These are phyloP conservation scores for Nymphicus hollandicus DNA, from an alignment of 2,113 vertebrate genomes.

Conservation along the genomic window DNA sequence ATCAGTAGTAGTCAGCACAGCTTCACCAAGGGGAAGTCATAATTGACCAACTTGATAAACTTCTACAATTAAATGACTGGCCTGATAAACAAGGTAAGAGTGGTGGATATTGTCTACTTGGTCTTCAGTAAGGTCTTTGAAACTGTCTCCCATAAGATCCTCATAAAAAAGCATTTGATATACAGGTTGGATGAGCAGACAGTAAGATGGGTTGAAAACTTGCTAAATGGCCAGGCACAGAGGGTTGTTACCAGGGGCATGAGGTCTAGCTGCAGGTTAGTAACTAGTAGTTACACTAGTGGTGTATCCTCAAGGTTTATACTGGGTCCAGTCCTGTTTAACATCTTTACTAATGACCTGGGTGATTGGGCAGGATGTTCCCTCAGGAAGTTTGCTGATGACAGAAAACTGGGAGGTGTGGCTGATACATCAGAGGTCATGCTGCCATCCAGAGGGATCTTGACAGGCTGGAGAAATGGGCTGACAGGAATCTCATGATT, in stretches of 20 bases:
- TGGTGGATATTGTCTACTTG: neutral
- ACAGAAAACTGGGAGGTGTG: neutral
- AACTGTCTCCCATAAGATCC: neutral
- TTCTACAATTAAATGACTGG: neutral
- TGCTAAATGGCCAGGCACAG: neutral
- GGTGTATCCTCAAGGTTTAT: neutral
- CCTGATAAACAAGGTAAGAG: neutral
- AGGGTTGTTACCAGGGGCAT: neutral
- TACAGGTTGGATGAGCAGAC: neutral
- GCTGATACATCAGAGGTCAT: neutral
- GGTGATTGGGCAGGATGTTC: neutral
- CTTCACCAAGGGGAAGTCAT: neutral
- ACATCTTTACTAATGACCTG: neutral
- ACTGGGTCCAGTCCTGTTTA: neutral
- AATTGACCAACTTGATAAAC: neutral
- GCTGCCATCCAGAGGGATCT: neutral
- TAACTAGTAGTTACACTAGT: neutral
- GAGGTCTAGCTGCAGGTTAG: neutral
- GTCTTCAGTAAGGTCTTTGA: neutral
- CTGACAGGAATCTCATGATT: neutral
- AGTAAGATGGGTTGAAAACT: neutral
- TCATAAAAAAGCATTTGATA: neutral
- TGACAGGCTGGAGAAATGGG: neutral
- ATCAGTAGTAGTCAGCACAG: neutral
- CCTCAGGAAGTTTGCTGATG: neutral